These are phyloP conservation scores for Epistrophe eligans DNA, from an alignment of 2,888 invertebrate species.

Conservation along the genomic window DNA sequence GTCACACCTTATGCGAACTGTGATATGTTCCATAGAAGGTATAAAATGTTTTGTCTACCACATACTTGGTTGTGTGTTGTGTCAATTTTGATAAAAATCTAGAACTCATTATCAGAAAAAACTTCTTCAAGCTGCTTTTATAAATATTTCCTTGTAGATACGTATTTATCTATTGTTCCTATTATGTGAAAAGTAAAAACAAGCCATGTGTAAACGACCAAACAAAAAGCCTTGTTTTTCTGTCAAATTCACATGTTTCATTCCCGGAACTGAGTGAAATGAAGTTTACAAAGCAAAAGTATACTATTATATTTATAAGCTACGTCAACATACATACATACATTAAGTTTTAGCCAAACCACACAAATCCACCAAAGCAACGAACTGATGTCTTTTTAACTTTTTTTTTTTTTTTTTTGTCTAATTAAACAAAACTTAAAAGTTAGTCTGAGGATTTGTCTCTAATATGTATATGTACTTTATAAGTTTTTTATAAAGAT, in stretches of 20 bases:
- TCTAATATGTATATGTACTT: background rate
- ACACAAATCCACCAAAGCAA: constrained; percentile 4
- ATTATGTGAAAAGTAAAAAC: too few species aligned
- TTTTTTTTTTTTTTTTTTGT: background rate
- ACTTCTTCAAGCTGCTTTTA: background rate
- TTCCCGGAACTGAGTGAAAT: background rate
- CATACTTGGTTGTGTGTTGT: too few species aligned
- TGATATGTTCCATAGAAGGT: too few species aligned
- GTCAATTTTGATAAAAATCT: too few species aligned
- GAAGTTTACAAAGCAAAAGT: background rate
- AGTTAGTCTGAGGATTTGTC: background rate
- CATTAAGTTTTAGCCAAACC: background rate
- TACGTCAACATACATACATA: background rate
- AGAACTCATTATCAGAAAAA: too few species aligned
- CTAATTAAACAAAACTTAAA: constrained; percentile 8
- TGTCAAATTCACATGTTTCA: background rate
- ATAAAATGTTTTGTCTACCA: too few species aligned
- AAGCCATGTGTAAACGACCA: too few species aligned
- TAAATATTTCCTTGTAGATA: background rate
- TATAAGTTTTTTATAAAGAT: background rate
- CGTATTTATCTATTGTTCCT: constrained; percentile 59
- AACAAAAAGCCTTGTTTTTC: background rate
- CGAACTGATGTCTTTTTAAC: background rate
- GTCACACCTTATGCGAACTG: too few species aligned
- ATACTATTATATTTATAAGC: too few species aligned